Base-by-base conservation (phyloP, 1,140 invertebrate genomes). In the Manduca sexta region DNA sequence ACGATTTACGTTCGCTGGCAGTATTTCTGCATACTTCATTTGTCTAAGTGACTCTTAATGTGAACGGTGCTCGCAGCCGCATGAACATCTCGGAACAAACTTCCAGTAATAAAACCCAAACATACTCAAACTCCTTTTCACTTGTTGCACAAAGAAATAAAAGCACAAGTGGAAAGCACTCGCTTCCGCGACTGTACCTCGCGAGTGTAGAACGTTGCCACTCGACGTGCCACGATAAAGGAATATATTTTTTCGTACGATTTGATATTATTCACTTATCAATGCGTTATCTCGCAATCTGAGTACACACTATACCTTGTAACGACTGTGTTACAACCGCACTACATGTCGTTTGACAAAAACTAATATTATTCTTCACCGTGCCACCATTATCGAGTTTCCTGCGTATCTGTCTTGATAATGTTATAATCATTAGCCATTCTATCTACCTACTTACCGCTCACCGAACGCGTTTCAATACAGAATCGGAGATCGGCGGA, bases 251-350 rank as follows among this genome's bases (percentile, higher is more conserved):
- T 69, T 65, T 54, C 54, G 55, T 69, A 58, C 53, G 52, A 46
- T 45, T 53, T 58, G 60, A 69, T 69, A 66, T 49, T 45, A 42
- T 34, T 31, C 34, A 15, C n/a, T 49, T 71, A 70, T 72, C 67
- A 49, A 40, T 42, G 29, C 33, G 35, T 55, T 78, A 74, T 74
- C 71, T 52, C 40, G 55, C 64, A 69, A 78, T 78, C 74, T 67
- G 59, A 51, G 35, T 47, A 61, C 63, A 65, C 51, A 49, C 51
- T 65, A 66, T 66, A 60, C 54, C 61, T 60, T 78, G 70, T 75
- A 72, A 69, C 64, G 60, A 61, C 52, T 57, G 31, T 60, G 64
- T 73, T 74, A 72, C 70, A 74, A 64, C 52, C 14, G n/a, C 29
- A 49, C 46, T 55, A 55, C 52, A 55, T 42, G 47, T 8, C 52